Conservation (phyloP, 2,888 invertebrate species). For the Dryomyza anilis region DNA sequence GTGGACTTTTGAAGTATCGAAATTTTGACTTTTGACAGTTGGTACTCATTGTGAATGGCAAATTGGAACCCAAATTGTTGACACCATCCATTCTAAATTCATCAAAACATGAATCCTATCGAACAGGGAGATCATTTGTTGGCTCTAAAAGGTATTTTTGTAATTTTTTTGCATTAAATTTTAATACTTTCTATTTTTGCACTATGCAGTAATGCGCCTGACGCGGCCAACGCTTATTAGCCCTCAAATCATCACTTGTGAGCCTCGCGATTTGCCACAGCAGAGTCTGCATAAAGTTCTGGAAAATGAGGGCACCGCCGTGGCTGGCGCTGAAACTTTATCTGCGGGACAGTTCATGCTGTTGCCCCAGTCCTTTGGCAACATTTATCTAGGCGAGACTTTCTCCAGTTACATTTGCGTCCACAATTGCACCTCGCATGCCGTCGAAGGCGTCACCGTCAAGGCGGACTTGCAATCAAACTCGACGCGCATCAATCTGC, state of each 20-base stretch:
- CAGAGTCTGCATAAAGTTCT: constrained; percentile 74
- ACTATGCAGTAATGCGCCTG: constrained; percentile 83
- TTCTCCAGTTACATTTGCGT: constrained; percentile 98
- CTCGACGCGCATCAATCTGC: constrained; percentile 82
- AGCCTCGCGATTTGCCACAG: constrained; percentile 83
- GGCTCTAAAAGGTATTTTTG: constrained; percentile 58
- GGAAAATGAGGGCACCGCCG: constrained; percentile 83
- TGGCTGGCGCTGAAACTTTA: constrained; percentile 76
- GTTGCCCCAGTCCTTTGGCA: constrained; percentile 96
- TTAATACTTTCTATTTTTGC: not conserved
- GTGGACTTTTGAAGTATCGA: too few relatives aligned
- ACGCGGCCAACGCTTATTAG: constrained; percentile 89
- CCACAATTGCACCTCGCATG: constrained; percentile 89
- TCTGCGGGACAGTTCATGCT: constrained; percentile 86
- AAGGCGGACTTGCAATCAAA: constrained; percentile 94
- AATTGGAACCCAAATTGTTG: too few relatives aligned
- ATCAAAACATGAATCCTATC: constrained; percentile 48
- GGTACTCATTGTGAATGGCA: too few relatives aligned
- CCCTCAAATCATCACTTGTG: constrained; percentile 81
- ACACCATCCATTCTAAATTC: too few relatives aligned
- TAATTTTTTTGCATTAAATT: not conserved
- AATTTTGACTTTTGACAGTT: too few relatives aligned
- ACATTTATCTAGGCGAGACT: constrained; percentile 95
- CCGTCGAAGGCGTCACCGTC: constrained; percentile 63
- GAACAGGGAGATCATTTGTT: constrained; percentile 56